Base-by-base conservation (phyloP, 2,797 vertebrate species). In the Chelon labrosus region DNA sequence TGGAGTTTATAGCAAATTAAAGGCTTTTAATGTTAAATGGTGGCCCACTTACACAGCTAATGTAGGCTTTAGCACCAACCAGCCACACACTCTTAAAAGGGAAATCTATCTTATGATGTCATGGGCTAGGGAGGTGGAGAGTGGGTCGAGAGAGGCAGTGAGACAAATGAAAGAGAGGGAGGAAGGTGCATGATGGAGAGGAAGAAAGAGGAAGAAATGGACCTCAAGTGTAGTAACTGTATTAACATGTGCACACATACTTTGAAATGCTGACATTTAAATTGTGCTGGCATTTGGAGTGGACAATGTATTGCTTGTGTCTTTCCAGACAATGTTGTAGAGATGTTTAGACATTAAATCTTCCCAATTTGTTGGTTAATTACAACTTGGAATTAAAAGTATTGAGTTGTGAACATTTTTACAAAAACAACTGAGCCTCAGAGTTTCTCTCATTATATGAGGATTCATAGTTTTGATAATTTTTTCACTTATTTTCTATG, bases 91-190 rank as follows among this genome's bases (percentile, higher is more conserved):
- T 90, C 91, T 93, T 94, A 94, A 93, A 93, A 92, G 93, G 91
- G 77, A 90, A 91, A 94, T 94, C 90, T 93, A 87, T 95, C 94
- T 94, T 94, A 92, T 94, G 92, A 94, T 94, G 92, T 94, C 93
- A 95, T 92, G 81, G 77, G 51, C 16, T 22, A 63, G 59, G 80
- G 78, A 73, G 63, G 37, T 37, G 54, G 47, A 58, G 74, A 83
- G 65, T 19, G 46, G 63, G 52, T 44, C 12, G 4, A 70, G 57
- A 70, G 57, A 63, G 51, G 76, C 49, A 64, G 65, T 0, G 31
- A 66, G 67, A 73, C 20, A 16, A 37, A 67, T 72, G 71, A 75
- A 47, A 83, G 51, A 52, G 51, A 68, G 46, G 58, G 42, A 63
- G 39, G 53, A 49, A 56, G 51, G 69, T 61, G 38, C 38, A 27